Evolutionary conservation across 2,797 vertebrate genomes (phyloP), one percentile per base, ranked within the genome.

Genomic region (Amblyopsis hoosieri): DNA sequence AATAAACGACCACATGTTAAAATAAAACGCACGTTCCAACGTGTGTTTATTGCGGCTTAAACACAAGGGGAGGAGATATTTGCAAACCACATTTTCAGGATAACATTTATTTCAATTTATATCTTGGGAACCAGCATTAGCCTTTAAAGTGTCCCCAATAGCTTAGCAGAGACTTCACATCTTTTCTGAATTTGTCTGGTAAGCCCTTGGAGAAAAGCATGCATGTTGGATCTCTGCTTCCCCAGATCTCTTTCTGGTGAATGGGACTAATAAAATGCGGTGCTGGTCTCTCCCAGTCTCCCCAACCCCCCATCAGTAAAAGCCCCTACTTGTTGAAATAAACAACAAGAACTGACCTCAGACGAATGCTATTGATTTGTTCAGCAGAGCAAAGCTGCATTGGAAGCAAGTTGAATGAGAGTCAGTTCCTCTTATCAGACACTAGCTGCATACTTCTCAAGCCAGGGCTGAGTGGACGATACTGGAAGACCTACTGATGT

Each of bases 351-450:
- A 78, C 85, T 82, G 62, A 59, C 62, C 80, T 76, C 45, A 76
- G 86, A 87, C 85, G 62, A 85, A 81, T 62, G 56, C 31, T 82
- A 89, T 85, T 84, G 80, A 90, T 87, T 86, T 73, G 70, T 70
- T 73, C 47, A 61, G 67, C 72, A 67, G 66, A 80, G 69, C 62
- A 66, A 51, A 84, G 60, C 48, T 1, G 53, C 70, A 71, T 69
- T 64, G 69, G 51, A 77, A 62, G 64, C 72, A 50, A 79, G 82
- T 82, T 78, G 70, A 85, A 83, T 79, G 67, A 71, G 62, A 86
- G 79, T 79, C 77, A 79, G 74, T 71, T 80, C 58, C 66, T 80
- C 80, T 71, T 70, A 79, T 84, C 62, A 70, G 75, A 55, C 63
- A 47, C 48, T 5, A 68, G 60, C 72, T 64, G 63, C 62, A 54